phyloP scores from a whole-genome alignment of 2,888 invertebrate genomes.

The Clunio marinus region DNA sequence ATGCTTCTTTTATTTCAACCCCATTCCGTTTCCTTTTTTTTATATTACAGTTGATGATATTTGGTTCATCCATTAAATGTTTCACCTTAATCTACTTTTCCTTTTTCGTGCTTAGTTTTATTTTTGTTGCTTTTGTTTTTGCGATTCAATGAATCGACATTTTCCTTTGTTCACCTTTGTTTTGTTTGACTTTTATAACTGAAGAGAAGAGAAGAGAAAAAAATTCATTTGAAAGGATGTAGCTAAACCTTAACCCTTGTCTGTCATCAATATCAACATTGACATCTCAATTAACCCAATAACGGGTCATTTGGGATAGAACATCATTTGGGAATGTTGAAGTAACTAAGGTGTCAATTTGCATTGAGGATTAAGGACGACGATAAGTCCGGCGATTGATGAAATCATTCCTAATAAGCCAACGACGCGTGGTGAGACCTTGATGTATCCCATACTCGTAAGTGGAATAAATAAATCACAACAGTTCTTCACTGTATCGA shows the following conservation, averaged over 20 bases:
- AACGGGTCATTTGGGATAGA: not conserved
- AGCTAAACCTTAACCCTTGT: not conserved
- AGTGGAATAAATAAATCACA: slow-evolving; percentile 86
- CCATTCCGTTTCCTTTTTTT: not conserved
- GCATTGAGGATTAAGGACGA: slow-evolving; percentile 71
- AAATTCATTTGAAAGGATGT: not conserved
- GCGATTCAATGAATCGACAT: slow-evolving; percentile 25
- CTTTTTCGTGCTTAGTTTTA: slow-evolving; percentile 3
- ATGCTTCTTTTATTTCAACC: not conserved
- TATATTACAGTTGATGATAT: slow-evolving; percentile 8
- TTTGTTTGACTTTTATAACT: slow-evolving; percentile 16
- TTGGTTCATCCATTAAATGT: slow-evolving; percentile 28
- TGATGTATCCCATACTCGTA: slow-evolving; percentile 72
- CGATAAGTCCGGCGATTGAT: slow-evolving; percentile 72
- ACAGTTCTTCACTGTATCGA: slow-evolving; percentile 79
- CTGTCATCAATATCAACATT: slow-evolving; percentile 2
- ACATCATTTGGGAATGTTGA: not conserved
- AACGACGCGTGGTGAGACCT: slow-evolving; percentile 70
- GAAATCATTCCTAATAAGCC: slow-evolving; percentile 77
- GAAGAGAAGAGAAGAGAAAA: too few species aligned
- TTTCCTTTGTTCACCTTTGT: slow-evolving; percentile 26
- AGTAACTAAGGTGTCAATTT: slow-evolving; percentile 60
- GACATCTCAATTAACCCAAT: slow-evolving; percentile 16
- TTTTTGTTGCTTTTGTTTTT: not conserved
- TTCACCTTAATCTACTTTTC: slow-evolving; percentile 28